These are phyloP conservation scores for Clarias magur DNA, from an alignment of 2,113 vertebrate genomes.

Conservation along the genomic window DNA sequence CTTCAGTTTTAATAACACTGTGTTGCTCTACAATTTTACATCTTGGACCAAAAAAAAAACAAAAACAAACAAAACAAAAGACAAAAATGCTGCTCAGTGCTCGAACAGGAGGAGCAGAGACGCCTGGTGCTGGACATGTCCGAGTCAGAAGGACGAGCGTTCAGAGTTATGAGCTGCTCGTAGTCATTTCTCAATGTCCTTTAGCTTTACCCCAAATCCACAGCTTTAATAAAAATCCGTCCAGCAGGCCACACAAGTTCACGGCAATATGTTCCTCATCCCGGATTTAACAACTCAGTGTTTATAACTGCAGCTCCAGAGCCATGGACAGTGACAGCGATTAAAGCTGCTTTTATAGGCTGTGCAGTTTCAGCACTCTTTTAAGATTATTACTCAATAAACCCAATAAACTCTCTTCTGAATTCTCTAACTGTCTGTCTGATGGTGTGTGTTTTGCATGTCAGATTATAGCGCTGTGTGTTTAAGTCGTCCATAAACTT, in stretches of 20 bases:
- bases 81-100: not conserved
- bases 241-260: not conserved
- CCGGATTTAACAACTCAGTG: conserved; percentile 28
- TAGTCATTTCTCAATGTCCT: conserved; percentile 19
- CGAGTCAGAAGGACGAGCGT: not conserved
- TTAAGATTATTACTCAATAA: not conserved
- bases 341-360: not conserved
- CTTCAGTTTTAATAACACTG: conserved; percentile 3
- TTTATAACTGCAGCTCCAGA: not conserved
- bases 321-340: not conserved
- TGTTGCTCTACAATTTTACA: not conserved
- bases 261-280: not conserved
- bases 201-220: conserved; percentile 14
- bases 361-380: not conserved
- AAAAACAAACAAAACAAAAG: too few species aligned
- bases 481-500: not conserved
- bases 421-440: not conserved
- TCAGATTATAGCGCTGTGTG: not conserved
- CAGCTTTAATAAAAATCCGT: conserved; percentile 3
- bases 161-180: not conserved
- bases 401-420: not conserved
- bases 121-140: not conserved
- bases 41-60: not conserved
- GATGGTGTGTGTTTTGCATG: not conserved
- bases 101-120: not conserved